phyloP scores from a whole-genome alignment of 2,797 vertebrate genomes.

The Hoplostethus atlanticus region DNA sequence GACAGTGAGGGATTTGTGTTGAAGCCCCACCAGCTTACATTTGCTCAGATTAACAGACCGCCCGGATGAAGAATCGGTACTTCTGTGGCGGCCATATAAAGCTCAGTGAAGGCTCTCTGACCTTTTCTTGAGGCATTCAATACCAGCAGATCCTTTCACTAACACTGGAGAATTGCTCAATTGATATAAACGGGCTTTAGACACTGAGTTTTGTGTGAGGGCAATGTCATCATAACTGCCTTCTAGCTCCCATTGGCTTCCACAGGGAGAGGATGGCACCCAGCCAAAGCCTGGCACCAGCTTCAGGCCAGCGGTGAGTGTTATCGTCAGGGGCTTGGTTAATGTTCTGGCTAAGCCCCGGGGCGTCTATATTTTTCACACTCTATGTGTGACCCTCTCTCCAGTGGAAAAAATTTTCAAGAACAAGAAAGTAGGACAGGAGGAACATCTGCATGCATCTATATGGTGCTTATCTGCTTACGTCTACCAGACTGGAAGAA shows the following conservation, averaged over 20 bases:
- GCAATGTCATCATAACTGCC: constrained; percentile 32
- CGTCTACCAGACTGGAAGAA: neutral
- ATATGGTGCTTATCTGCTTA: neutral
- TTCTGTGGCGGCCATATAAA: constrained; percentile 54
- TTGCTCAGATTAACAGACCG: constrained; percentile 77
- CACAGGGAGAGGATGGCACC: constrained; percentile 36
- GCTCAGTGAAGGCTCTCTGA: constrained; percentile 39
- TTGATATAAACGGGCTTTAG: constrained; percentile 23
- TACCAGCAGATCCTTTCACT: constrained; percentile 6
- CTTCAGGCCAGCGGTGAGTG: constrained; percentile 35
- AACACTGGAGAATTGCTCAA: constrained; percentile 18
- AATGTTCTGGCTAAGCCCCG: constrained; percentile 43
- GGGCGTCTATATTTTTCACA: constrained; percentile 45
- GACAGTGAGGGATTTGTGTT: constrained; percentile 80
- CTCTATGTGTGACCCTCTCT: constrained; percentile 35
- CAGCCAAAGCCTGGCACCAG: constrained; percentile 29
- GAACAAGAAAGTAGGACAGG: constrained; percentile 8
- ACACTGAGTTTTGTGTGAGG: neutral
- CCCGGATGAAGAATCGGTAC: constrained; percentile 67
- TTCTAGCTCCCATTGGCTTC: constrained; percentile 34
- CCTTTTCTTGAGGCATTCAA: constrained; percentile 50
- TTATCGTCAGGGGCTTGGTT: constrained; percentile 44
- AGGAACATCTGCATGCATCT: constrained; percentile 12
- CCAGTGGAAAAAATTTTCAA: constrained; percentile 28
- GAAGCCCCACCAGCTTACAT: constrained; percentile 74